Percentiles rank a stretch among this genome's conserved stretches.
Conservation (phyloP, 2,113 vertebrate genomes). For the Motacilla alba region DNA sequence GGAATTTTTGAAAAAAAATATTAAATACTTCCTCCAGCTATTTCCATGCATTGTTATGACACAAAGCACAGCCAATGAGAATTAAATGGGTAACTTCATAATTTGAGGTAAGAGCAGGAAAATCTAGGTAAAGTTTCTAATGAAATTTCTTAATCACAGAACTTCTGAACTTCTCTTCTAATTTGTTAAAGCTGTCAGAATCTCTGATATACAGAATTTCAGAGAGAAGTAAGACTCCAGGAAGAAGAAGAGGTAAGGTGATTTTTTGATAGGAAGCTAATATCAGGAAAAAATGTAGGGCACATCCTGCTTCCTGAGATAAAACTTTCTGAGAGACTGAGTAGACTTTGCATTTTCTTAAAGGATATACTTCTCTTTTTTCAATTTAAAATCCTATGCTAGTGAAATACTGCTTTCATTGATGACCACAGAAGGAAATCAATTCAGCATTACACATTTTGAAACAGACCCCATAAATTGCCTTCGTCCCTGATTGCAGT, state of each 20-base stretch:
- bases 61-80: not conserved
- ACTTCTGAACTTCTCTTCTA: not conserved
- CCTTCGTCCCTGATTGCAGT: not conserved
- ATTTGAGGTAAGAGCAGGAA: not conserved
- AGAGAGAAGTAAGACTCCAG: not conserved
- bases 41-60: not conserved
- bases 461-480: slow-evolving; percentile 23
- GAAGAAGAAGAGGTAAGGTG: not conserved
- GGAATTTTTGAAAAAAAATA: not conserved
- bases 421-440: not conserved
- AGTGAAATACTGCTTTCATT: slow-evolving; percentile 17
- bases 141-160: not conserved
- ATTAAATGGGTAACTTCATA: not conserved
- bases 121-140: not conserved
- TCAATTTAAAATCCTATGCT: slow-evolving; percentile 9
- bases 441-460: not conserved
- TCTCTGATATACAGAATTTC: not conserved
- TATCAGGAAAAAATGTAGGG: not conserved
- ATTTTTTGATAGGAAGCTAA: not conserved
- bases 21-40: not conserved
- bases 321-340: not conserved
- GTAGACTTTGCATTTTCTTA: not conserved
- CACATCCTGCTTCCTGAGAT: not conserved
- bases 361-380: slow-evolving; percentile 11
- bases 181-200: not conserved